Evolutionary conservation across 2,888 invertebrate genomes (phyloP), one percentile per base, ranked within the genome.

Genomic region (Pterobdella sp.): DNA sequence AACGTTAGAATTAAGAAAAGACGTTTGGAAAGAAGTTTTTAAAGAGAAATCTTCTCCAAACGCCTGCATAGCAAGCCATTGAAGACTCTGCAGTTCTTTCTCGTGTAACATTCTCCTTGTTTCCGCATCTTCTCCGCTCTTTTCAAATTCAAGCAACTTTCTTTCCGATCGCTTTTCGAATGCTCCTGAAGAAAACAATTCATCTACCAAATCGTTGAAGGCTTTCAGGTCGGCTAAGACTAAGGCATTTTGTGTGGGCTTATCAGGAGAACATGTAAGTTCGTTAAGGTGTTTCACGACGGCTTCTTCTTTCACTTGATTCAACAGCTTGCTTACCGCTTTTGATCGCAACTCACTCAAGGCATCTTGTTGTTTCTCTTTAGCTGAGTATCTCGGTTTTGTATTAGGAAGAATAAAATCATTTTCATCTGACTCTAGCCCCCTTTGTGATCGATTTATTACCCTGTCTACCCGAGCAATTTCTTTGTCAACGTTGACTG

Each of bases 1-100:
- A n/a, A n/a, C n/a, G n/a, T n/a, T n/a, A n/a, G n/a, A n/a, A n/a
- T n/a, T 56, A 26, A 56, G n/a, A 22, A 56, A 56, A 26, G 60
- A 56, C n/a, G 60, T 56, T n/a, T 56, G 60, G 60, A 56, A 56
- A 26, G 60, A 56, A 22, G 4, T n/a, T n/a, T 56, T 56, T 4
- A 26, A 56, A 29, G 34, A 10, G 69, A 69, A 69, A n/a, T 69
- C 22, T 31, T 69, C 69, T 3, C 69, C 69, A 26, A 69, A 69
- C 22, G 49, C 69, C 34, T 49, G 42, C 29, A 32, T 49, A 31
- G 52, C 69, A 49, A 52, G 31, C 49, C 69, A 42, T 31, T 69
- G 42, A 31, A 69, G 69, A 42, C 49, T 52, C 49, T 69, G 42
- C 69, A 69, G 42, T 2, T 69, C 69, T 37, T 69, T 69, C 34